These are phyloP conservation scores for Leptothorax acervorum DNA, from an alignment of 2,888 invertebrate genomes.

Conservation along the genomic window DNA sequence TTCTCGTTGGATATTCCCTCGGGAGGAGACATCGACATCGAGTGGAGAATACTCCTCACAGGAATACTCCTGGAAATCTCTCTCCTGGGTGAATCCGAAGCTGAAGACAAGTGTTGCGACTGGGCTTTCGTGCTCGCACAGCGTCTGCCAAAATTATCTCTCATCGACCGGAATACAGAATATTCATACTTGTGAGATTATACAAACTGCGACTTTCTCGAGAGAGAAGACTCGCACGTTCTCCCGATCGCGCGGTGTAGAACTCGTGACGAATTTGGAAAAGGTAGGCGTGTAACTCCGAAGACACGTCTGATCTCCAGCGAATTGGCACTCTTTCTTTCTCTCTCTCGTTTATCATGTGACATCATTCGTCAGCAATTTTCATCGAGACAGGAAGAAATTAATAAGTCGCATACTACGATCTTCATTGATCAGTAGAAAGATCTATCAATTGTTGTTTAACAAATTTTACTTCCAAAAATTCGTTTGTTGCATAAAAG, in stretches of 20 bases:
- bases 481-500: background rate
- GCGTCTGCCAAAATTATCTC: conserved; percentile 30
- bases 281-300: background rate
- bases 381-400: conserved; percentile 4
- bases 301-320: background rate
- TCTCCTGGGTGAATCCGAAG: background rate
- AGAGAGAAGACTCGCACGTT: conserved; percentile 21
- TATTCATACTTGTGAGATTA: conserved; percentile 8
- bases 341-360: background rate
- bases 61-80: background rate
- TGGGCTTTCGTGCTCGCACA: background rate
- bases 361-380: conserved; percentile 24
- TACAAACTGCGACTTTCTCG: background rate
- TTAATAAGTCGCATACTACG: background rate
- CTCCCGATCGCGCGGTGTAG: background rate
- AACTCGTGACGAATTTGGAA: conserved; percentile 14
- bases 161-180: background rate
- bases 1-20: background rate
- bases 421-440: background rate
- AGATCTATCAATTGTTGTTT: background rate
- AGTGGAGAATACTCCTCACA: background rate
- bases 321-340: background rate
- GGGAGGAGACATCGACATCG: background rate
- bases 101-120: conserved; percentile 27
- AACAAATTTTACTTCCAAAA: background rate